These are phyloP conservation scores for Frankliniella intonsa DNA, from an alignment of 2,888 invertebrate species.

Conservation along the genomic window DNA sequence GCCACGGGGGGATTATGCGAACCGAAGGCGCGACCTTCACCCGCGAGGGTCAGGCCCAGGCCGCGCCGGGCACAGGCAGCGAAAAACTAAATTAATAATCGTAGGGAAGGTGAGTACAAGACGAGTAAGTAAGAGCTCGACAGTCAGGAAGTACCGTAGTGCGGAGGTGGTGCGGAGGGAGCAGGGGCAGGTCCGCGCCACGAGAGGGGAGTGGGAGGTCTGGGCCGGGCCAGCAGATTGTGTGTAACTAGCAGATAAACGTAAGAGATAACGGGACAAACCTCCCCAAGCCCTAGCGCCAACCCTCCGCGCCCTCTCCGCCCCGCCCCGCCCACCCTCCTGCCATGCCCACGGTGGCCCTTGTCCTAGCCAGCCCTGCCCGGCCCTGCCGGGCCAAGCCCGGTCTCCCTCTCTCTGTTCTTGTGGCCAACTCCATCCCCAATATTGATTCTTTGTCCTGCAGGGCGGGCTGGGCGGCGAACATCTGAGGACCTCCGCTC, in stretches of 20 bases:
- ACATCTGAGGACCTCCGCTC: conserved; percentile 8
- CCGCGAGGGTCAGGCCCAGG: no score
- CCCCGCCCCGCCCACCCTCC: background rate
- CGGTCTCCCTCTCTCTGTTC: background rate
- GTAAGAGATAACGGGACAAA: background rate
- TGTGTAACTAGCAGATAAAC: conserved; percentile 26
- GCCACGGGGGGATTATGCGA: no score
- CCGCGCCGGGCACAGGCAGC: no score
- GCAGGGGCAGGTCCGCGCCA: background rate
- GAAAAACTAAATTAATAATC: no score
- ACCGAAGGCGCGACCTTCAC: no score
- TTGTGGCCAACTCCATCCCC: conserved; percentile 9
- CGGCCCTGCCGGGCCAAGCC: background rate
- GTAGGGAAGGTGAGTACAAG: no score
- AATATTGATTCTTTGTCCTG: conserved; percentile 27
- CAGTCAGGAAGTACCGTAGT: no score
- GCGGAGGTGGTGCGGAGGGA: no score
- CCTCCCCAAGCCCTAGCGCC: background rate
- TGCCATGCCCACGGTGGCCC: no score
- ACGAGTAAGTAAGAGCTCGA: no score
- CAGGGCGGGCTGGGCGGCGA: background rate
- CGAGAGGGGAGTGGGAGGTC: background rate
- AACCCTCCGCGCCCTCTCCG: background rate
- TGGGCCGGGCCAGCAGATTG: conserved; percentile 4
- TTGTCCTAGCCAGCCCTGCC: background rate